phyloP scores from a whole-genome alignment of 1,140 invertebrate genomes.

The Zaprionus tsacasi region DNA sequence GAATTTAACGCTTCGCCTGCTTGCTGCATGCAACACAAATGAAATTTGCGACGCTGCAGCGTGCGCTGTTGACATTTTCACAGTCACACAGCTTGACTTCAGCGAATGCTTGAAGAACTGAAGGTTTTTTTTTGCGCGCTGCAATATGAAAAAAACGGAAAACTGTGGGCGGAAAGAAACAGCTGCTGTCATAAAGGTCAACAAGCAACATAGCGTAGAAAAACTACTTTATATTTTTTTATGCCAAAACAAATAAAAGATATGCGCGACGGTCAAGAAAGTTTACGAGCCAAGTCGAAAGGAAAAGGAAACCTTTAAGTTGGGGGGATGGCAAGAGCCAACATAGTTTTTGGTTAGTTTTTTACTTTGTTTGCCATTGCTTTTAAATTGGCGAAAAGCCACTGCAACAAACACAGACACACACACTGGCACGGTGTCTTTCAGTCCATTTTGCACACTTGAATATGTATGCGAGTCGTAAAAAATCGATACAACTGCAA shows the following conservation, averaged over 20 bases:
- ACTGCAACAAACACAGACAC: neutral
- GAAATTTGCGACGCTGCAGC: conserved; percentile 14
- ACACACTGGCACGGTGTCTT: neutral
- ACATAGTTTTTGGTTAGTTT: conserved; percentile 8
- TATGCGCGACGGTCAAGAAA: neutral
- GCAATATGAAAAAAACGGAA: neutral
- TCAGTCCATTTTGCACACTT: conserved; percentile 60
- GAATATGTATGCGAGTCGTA: conserved; percentile 51
- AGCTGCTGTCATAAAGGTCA: neutral
- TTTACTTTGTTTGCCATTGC: conserved; percentile 28
- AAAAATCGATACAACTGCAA: conserved; percentile 73
- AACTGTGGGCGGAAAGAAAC: conserved; percentile 1
- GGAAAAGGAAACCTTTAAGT: conserved; percentile 3
- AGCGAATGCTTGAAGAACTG: neutral
- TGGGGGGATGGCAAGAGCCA: neutral
- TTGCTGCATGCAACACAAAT: conserved; percentile 6
- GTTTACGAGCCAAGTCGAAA: neutral
- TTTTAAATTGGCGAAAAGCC: conserved; percentile 54
- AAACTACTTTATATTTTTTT: neutral
- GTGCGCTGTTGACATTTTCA: conserved; percentile 20
- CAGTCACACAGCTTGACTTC: conserved; percentile 3
- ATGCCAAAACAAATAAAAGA: neutral
- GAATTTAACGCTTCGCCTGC: conserved; percentile 23
- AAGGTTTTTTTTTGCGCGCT: conserved; percentile 6
- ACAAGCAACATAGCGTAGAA: conserved; percentile 8